Percentiles rank a stretch among this genome's conserved stretches.
phyloP scores from a whole-genome alignment of 2,888 invertebrate species.

The Melolontha melolontha region DNA sequence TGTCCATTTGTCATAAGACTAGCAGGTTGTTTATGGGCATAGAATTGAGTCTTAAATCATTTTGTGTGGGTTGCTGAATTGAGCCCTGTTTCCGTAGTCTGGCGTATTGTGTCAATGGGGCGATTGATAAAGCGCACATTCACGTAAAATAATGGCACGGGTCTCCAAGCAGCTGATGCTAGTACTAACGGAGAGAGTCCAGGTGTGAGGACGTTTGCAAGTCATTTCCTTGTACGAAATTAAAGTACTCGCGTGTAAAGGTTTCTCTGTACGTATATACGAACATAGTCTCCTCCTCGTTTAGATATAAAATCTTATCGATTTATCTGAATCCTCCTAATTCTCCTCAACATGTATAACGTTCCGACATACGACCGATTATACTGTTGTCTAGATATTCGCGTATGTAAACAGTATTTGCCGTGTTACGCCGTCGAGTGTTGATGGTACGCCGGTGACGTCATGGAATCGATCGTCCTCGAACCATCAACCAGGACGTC shows the following conservation, averaged over 20 bases:
- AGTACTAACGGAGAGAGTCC: constrained; percentile 52
- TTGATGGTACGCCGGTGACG: constrained; percentile 41
- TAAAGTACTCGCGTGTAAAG: constrained; percentile 40
- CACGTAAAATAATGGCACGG: constrained; percentile 55
- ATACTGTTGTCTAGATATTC: neutral
- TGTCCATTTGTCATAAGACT: constrained; percentile 35
- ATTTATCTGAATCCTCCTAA: constrained; percentile 13
- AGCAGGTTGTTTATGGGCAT: constrained; percentile 38
- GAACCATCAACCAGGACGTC: constrained; percentile 58
- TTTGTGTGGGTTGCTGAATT: constrained; percentile 38
- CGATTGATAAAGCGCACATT: constrained; percentile 52
- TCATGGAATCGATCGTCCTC: constrained; percentile 45
- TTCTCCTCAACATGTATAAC: constrained; percentile 2
- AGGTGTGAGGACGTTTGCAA: constrained; percentile 55
- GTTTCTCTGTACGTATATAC: constrained; percentile 46
- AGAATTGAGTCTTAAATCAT: constrained; percentile 39
- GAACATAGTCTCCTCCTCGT: constrained; percentile 43
- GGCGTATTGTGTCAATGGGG: constrained; percentile 41
- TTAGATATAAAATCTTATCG: constrained; percentile 34
- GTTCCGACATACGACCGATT: neutral
- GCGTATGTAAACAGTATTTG: constrained; percentile 18
- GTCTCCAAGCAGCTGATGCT: constrained; percentile 54
- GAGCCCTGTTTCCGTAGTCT: constrained; percentile 40
- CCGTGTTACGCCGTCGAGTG: constrained; percentile 21
- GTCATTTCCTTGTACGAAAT: constrained; percentile 56